Evolutionary conservation across 2,888 invertebrate genomes (phyloP).

Genomic region (Andrena fulva): DNA sequence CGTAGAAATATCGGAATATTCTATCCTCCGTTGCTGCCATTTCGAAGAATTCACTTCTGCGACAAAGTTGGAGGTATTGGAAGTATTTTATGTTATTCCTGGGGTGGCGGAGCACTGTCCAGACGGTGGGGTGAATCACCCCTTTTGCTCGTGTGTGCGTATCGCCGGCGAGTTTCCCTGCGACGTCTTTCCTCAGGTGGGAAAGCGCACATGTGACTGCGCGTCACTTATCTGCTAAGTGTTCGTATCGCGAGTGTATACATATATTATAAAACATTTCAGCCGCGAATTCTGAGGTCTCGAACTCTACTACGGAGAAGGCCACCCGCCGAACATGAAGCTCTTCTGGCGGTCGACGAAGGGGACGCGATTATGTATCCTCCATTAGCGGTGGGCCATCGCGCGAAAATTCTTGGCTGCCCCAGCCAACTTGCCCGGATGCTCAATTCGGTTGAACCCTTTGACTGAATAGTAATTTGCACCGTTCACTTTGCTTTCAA

Average conservation of each 20-base stretch:
- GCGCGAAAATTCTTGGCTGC: too few species aligned
- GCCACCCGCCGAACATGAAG: too few species aligned
- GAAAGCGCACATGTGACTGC: conserved; percentile 53
- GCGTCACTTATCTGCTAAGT: conserved; percentile 21
- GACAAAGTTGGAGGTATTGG: not conserved
- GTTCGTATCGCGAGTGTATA: not conserved
- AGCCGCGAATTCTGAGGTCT: not conserved
- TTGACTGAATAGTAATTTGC: too few species aligned
- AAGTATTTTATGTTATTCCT: conserved; percentile 26
- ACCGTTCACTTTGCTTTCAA: too few species aligned
- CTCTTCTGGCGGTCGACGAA: too few species aligned
- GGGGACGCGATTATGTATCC: too few species aligned
- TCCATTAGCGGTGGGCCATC: too few species aligned
- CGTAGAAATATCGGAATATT: too few species aligned
- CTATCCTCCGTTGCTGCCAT: not conserved
- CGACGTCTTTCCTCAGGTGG: conserved; percentile 48
- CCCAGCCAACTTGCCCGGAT: too few species aligned
- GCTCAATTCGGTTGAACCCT: too few species aligned
- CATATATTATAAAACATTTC: not conserved
- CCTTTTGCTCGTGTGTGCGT: conserved; percentile 37
- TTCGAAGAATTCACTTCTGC: not conserved
- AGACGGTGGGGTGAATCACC: conserved; percentile 49
- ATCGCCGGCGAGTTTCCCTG: conserved; percentile 35
- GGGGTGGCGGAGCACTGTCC: not conserved
- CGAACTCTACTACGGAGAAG: too few species aligned